Conservation (phyloP, 2,888 invertebrate species). For the Lochmaea capreae region DNA sequence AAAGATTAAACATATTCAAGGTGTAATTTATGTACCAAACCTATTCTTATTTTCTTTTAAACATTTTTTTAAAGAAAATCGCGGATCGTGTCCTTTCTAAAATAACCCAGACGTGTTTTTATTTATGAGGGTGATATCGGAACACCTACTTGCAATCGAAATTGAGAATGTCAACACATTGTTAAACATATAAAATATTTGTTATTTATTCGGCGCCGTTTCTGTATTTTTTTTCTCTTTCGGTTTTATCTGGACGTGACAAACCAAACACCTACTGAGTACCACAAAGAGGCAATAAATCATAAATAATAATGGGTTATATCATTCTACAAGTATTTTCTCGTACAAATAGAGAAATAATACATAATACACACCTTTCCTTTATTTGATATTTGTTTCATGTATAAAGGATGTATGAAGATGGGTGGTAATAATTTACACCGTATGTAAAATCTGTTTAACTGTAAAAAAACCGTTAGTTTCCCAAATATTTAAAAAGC, state of each 20-base stretch:
- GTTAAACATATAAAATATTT: conserved; percentile 15
- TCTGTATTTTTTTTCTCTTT: background rate
- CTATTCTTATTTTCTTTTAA: too few species aligned
- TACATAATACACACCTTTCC: conserved; percentile 15
- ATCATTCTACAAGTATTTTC: conserved; percentile 9
- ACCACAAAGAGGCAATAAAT: conserved; percentile 13
- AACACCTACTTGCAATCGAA: background rate
- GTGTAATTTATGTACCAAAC: too few species aligned
- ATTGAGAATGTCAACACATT: conserved; percentile 13
- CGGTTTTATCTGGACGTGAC: background rate
- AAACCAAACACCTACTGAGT: conserved; percentile 15
- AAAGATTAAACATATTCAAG: too few species aligned
- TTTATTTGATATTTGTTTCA: conserved; percentile 11
- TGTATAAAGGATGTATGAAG: conserved; percentile 4
- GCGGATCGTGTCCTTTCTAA: too few species aligned
- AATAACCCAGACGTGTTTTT: background rate
- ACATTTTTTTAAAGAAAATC: background rate
- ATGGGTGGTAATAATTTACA: background rate
- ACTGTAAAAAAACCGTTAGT: background rate
- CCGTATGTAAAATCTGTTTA: background rate
- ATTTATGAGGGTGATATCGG: background rate
- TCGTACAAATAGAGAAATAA: conserved; percentile 13
- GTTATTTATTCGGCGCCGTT: background rate
- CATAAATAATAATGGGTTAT: conserved; percentile 15
- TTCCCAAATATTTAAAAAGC: background rate